Evolutionary conservation across 1,140 invertebrate species (phyloP).

Genomic region (Pseudomyrmex cubaensis): DNA sequence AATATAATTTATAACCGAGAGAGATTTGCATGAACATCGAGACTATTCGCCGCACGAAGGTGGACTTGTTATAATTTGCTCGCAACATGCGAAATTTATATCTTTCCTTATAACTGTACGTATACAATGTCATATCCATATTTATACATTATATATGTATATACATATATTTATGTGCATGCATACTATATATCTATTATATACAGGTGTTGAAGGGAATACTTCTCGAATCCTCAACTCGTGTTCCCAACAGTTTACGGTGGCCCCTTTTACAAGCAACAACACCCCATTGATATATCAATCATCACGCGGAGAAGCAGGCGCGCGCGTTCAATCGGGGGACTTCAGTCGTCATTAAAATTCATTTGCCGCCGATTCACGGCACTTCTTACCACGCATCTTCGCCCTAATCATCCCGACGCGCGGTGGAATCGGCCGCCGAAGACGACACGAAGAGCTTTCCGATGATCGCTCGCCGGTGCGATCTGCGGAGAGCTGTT

Average conservation of each 20-base stretch:
- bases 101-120: neutral
- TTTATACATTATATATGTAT: no score
- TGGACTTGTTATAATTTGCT: neutral
- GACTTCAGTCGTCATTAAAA: constrained; percentile 69
- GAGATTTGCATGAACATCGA: neutral
- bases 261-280: constrained; percentile 44
- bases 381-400: constrained; percentile 44
- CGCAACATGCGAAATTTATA: neutral
- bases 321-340: constrained; percentile 56
- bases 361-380: constrained; percentile 75
- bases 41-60: no score
- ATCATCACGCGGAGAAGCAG: constrained; percentile 59
- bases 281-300: constrained; percentile 65
- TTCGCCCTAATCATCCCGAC: constrained; percentile 52
- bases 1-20: neutral
- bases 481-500: constrained; percentile 54
- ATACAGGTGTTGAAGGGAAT: neutral
- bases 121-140: no score
- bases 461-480: constrained; percentile 47
- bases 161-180: neutral
- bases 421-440: constrained; percentile 17
- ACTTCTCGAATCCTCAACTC: constrained; percentile 16
- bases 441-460: constrained; percentile 29
- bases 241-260: constrained; percentile 50
- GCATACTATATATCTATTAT: neutral